Base-by-base conservation (phyloP, 2,113 vertebrate species). In the Pitta sordida region DNA sequence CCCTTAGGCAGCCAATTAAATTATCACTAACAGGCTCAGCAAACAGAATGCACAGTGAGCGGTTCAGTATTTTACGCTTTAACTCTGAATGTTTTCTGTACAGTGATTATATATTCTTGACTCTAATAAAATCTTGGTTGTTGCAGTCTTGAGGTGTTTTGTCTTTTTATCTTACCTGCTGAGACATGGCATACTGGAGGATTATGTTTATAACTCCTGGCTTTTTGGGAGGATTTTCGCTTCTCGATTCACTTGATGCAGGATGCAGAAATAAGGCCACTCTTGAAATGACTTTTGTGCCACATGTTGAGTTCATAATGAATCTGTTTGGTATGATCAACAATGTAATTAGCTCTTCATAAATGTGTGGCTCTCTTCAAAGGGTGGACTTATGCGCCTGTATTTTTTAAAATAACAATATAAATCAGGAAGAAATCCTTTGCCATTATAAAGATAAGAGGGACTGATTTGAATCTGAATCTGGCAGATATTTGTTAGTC, bases 91-190 rank as follows among this genome's bases (percentile, higher is more conserved):
- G n/a, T 92, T 86, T 96, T 95, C 83, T 86, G 88, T 95, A 82
- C 43, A 82, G 62, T 88, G 88, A 83, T 56, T 68, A 88, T 89
- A 69, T 83, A 78, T 83, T 94, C 71, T 51, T 91, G 60, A 83
- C 14, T 90, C 37, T 89, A 97, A 94, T 97, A 94, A 96, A 93
- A 68, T 48, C 32, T 94, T 95, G 76, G 86, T 90, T 88, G 64
- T 86, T 88, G 62, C 44, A 93, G n/a, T 86, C 36, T 36, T 83
- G 51, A 91, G 43, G 41, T 90, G 51, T 88, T 85, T 95, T 80
- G 76, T 88, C 49, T 92, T 87, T 88, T 60, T 89, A 59, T 88
- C 88, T 81, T 82, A 34, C 58, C 39, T 91, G 63, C 71, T 62
- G 46, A 48, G 70, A 80, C 15, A 7, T 6, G 26, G 39, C 30